Evolutionary conservation across 1,140 invertebrate genomes (phyloP).

Genomic region (Rhagoletis zephyria): DNA sequence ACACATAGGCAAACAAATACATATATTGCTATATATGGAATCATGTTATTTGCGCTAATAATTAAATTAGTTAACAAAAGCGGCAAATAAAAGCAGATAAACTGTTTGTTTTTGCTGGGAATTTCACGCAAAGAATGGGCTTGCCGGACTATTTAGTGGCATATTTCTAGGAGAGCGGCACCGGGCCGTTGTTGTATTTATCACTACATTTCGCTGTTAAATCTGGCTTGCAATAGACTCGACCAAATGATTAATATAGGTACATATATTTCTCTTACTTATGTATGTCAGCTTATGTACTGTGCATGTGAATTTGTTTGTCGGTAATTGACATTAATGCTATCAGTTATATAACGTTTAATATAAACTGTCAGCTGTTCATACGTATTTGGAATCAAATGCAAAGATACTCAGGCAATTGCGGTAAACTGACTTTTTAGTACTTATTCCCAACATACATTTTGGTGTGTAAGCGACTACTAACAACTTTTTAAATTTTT

Average conservation of each 20-base stretch:
- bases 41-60: neutral
- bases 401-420: too few relatives aligned
- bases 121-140: neutral
- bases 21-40: neutral
- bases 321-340: neutral
- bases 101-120: neutral
- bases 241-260: neutral
- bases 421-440: too few relatives aligned
- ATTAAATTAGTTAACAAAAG: slow-evolving; percentile 34
- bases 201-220: neutral
- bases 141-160: neutral
- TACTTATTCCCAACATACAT: too few relatives aligned
- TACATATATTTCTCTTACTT: neutral
- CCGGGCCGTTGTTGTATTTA: neutral
- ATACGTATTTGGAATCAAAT: too few relatives aligned
- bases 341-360: slow-evolving; percentile 29
- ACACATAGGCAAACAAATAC: slow-evolving; percentile 12
- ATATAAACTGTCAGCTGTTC: neutral
- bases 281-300: neutral
- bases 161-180: neutral
- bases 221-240: neutral
- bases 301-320: neutral
- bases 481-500: too few relatives aligned
- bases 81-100: slow-evolving; percentile 23
- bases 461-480: too few relatives aligned